Conservation (phyloP, 2,113 vertebrate species). For the Oreamnos americanus region DNA sequence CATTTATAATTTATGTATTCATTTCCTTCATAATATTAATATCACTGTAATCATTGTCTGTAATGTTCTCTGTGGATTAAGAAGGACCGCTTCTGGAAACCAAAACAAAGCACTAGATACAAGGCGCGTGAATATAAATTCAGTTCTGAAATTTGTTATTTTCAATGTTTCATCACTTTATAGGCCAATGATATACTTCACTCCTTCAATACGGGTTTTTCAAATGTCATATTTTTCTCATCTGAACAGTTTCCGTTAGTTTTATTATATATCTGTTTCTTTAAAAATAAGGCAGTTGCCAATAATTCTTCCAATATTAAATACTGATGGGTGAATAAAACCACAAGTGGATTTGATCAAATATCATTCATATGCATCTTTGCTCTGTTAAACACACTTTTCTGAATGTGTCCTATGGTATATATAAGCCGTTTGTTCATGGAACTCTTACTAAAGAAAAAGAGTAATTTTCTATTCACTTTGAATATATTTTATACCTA, state of each 20-base stretch:
- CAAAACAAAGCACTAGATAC: not conserved
- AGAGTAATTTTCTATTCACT: not conserved
- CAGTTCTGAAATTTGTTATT: not conserved
- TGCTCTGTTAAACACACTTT: not conserved
- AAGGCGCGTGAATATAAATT: not conserved
- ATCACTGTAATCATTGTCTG: not conserved
- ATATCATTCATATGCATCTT: not conserved
- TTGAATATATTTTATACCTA: slow-evolving; percentile 7
- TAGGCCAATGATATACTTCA: not conserved
- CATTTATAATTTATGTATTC: not conserved
- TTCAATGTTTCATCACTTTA: not conserved
- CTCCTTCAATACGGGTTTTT: not conserved
- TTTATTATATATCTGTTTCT: not conserved
- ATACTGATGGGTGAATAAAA: not conserved
- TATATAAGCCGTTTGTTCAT: not conserved
- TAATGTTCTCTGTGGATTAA: not conserved
- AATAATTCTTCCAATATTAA: not conserved
- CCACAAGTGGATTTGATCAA: not conserved
- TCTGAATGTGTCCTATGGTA: not conserved
- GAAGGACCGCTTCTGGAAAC: not conserved
- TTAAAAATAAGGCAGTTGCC: not conserved
- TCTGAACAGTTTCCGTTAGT: not conserved
- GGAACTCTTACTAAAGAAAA: not conserved
- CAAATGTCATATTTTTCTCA: not conserved
- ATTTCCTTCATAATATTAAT: not conserved